Evolutionary conservation across 2,888 invertebrate genomes (phyloP).

Genomic region (Himalopsyche kuldschensis): DNA sequence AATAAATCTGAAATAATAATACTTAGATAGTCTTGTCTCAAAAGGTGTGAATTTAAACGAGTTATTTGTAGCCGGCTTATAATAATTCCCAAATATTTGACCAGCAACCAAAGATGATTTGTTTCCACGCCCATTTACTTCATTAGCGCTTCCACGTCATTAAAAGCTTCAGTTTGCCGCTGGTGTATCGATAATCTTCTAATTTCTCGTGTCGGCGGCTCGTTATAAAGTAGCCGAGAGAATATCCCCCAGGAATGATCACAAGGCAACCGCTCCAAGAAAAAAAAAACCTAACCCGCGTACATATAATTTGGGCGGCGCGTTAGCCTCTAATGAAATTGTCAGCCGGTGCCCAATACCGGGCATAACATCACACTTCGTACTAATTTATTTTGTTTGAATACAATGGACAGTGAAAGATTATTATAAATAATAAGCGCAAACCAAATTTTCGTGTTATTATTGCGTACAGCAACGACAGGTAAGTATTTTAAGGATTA

Average conservation of each 20-base stretch:
- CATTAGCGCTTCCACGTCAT: background rate
- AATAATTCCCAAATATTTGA: background rate
- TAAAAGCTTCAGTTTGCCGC: background rate
- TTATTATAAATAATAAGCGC: background rate
- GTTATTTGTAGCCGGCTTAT: background rate
- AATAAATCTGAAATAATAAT: too few relatives aligned
- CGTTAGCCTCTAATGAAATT: slow-evolving; percentile 35
- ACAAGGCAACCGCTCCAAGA: slow-evolving; percentile 11
- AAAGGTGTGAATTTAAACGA: background rate
- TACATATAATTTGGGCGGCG: slow-evolving; percentile 17
- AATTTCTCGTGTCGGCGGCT: slow-evolving; percentile 8
- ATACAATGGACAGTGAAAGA: background rate
- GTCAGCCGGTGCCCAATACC: slow-evolving; percentile 28
- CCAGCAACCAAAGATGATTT: background rate
- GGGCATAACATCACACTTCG: background rate
- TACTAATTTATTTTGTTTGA: slow-evolving; percentile 1
- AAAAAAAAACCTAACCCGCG: slow-evolving; percentile 3
- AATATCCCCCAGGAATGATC: background rate
- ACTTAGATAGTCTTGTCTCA: background rate
- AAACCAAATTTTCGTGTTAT: background rate
- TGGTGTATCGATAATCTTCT: slow-evolving; percentile 9
- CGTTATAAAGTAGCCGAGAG: background rate
- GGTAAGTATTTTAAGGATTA: background rate
- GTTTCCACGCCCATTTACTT: background rate
- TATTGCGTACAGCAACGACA: background rate